Conservation (phyloP, 2,888 invertebrate species). For the Cryptophagus acutangulus region DNA sequence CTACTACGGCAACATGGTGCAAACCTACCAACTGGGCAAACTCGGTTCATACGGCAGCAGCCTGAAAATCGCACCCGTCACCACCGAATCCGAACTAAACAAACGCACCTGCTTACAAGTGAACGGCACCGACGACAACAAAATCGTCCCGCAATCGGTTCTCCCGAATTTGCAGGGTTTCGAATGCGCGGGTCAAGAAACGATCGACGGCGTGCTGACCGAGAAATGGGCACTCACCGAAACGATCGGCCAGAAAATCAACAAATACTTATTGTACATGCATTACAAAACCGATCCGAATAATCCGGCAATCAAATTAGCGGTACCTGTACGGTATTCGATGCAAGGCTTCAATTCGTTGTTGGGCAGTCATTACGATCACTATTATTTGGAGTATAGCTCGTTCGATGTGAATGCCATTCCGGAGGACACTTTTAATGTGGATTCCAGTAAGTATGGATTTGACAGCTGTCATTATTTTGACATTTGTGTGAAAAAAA, state of each 20-base stretch:
- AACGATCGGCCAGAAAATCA: conserved; percentile 71
- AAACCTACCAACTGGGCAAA: conserved; percentile 74
- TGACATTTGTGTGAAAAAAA: too few species aligned
- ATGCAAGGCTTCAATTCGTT: conserved; percentile 91
- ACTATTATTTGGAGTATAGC: conserved; percentile 82
- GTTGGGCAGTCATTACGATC: conserved; percentile 94
- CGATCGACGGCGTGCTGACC: conserved; percentile 64
- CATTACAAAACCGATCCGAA: conserved; percentile 61
- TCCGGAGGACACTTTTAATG: conserved; percentile 62
- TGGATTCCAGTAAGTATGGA: conserved; percentile 54
- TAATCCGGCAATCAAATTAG: conserved; percentile 46
- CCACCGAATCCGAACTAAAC: conserved; percentile 69
- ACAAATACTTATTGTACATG: conserved; percentile 87
- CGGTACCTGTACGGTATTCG: conserved; percentile 76
- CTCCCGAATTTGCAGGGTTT: conserved; percentile 78
- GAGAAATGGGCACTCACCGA: conserved; percentile 74
- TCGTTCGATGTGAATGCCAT: conserved; percentile 63
- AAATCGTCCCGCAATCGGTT: conserved; percentile 68
- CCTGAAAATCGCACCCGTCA: conserved; percentile 80
- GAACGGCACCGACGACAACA: conserved; percentile 63
- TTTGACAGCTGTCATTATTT: too few species aligned
- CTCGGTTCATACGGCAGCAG: conserved; percentile 64
- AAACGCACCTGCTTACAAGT: conserved; percentile 75
- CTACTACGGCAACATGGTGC: conserved; percentile 93
- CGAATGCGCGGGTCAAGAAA: conserved; percentile 61